Evolutionary conservation across 2,888 invertebrate genomes (phyloP), one percentile per base, ranked within the genome.

Genomic region (Machimus rusticus): DNA sequence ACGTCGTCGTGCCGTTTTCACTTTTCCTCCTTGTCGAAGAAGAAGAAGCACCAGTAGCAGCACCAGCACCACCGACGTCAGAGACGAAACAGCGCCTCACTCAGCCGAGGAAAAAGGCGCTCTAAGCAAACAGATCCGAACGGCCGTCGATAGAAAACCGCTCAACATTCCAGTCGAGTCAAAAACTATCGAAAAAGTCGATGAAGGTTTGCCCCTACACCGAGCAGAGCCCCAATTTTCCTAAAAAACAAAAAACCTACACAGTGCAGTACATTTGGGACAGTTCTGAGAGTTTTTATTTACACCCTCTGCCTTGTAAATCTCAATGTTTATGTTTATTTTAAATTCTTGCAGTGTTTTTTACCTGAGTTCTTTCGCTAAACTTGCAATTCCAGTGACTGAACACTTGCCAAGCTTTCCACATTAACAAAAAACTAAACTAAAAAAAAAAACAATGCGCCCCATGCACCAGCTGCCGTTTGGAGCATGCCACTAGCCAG

Each of bases 171-270:
- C 88, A 85, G 87, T 77, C 76, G 87, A 81, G 28, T 86, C 66
- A 79, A 87, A 84, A 87, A 77, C 82, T 77, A 88, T 87, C 86
- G 84, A 87, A 88, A 88, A 89, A 88, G 89, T 89, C 89, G 89
- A 89, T 89, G 89, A 89, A 89, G 89, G 89, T 89, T 89, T 89
- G 89, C 89, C n/a, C 23, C 74, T 28, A 39, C 77, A 86, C 51
- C 37, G 82, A 57, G 57, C 51, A n/a, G 43, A 46, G 46, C 31
- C 51, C 81, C 16, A 46, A 46, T 46, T 74, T 31, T 74, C 31
- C 28, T n/a, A 3, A 12, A 66, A 66, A 28, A 19, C 76, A 28
- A 28, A 14, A 34, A 34, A 34, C 34, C 34, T 34, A 34, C 34
- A 77, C 8, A 76, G 19, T 34, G 55, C 55, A 77, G 66, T 82